These are phyloP conservation scores for Axinella damicornis DNA, from an alignment of 37 sponge, comb jelly and placozoan species.

Conservation along the genomic window DNA sequence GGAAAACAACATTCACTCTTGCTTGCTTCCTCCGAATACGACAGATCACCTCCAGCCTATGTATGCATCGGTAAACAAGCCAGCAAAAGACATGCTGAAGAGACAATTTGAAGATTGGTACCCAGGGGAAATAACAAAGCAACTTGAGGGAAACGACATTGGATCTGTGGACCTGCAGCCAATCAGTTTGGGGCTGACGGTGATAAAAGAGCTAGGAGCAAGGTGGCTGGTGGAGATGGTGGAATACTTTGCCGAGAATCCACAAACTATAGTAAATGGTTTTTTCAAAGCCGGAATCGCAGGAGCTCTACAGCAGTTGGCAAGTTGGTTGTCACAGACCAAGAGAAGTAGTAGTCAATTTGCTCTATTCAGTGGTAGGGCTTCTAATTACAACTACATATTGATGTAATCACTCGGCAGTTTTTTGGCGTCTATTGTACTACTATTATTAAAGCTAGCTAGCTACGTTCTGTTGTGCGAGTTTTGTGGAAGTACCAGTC, in stretches of 20 bases:
- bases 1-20: conserved; percentile 33
- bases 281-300: background rate
- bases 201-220: conserved; percentile 3
- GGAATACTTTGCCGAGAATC: conserved; percentile 4
- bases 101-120: conserved; percentile 59
- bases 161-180: conserved; percentile 16
- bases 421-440: no score
- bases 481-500: no score
- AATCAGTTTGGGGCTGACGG: conserved; percentile 1
- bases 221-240: conserved; percentile 9
- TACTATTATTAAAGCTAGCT: no score
- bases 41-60: conserved; percentile 61
- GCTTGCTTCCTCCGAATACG: conserved; percentile 52
- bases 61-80: conserved; percentile 72
- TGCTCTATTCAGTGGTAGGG: no score
- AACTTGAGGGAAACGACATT: conserved; percentile 48
- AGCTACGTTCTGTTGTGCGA: no score
- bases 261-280: conserved; percentile 7
- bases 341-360: no score
- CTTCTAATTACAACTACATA: no score
- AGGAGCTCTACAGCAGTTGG: conserved; percentile 3
- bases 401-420: no score
- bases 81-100: conserved; percentile 50
- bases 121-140: conserved; percentile 37
- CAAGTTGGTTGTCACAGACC: no score